A percentile compares a stretch with the other conserved stretches of the same genome.
These are phyloP conservation scores for Hyla sarda DNA, from an alignment of 2,113 vertebrate genomes.

Conservation along the genomic window DNA sequence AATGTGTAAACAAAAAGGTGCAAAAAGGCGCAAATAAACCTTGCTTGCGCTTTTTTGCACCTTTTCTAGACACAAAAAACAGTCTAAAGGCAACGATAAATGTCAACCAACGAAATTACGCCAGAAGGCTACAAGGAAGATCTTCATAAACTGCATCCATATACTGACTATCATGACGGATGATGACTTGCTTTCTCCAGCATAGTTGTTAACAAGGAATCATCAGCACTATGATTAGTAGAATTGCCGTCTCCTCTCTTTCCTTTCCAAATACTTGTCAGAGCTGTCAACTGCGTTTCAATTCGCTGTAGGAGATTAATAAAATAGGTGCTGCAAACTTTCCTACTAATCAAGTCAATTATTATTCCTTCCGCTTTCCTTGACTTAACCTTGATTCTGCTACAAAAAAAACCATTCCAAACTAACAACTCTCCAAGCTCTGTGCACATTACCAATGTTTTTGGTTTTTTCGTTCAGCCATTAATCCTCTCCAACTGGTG, in stretches of 20 bases:
- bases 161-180: no score
- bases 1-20: no score
- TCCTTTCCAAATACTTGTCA: neutral
- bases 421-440: neutral
- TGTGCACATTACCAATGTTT: neutral
- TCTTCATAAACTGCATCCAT: neutral
- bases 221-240: neutral
- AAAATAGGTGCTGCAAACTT: neutral
- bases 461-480: neutral
- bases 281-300: neutral
- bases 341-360: slow-evolving; percentile 1
- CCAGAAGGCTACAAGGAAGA: no score
- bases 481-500: neutral
- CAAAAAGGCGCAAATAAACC: no score
- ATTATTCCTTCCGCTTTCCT: neutral
- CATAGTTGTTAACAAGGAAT: neutral
- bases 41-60: no score
- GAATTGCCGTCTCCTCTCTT: neutral
- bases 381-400: neutral
- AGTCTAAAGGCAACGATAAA: no score
- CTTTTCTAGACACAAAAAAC: no score
- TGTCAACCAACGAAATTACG: no score
- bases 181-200: neutral
- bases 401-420: neutral
- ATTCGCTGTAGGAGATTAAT: neutral